These are phyloP conservation scores for Darevskia nairensis DNA, from an alignment of 2,797 vertebrate genomes.

Conservation along the genomic window DNA sequence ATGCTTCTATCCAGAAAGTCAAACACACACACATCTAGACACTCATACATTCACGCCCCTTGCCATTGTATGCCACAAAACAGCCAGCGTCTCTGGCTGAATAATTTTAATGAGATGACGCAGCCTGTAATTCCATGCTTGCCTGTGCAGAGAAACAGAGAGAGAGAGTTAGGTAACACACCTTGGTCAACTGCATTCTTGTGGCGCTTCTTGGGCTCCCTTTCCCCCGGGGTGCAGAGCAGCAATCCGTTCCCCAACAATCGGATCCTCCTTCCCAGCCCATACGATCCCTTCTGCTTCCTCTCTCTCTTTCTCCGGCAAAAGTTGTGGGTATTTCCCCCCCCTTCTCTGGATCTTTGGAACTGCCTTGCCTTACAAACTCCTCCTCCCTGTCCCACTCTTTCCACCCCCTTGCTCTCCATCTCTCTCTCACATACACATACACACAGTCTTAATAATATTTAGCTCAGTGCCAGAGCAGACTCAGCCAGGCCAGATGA, in stretches of 20 bases:
- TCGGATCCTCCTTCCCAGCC: constrained; percentile 31
- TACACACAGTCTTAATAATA: constrained; percentile 10
- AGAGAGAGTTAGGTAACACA: not conserved
- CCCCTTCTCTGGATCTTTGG: constrained; percentile 12
- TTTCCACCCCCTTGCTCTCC: not conserved
- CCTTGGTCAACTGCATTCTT: constrained; percentile 46
- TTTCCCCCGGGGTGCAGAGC: constrained; percentile 2
- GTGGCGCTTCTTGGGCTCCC: not conserved
- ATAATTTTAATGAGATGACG: constrained; percentile 21
- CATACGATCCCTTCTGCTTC: constrained; percentile 18
- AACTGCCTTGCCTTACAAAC: constrained; percentile 27
- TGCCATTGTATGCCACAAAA: not conserved
- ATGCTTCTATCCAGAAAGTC: not conserved
- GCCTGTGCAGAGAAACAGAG: not conserved
- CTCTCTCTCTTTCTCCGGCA: constrained; percentile 7
- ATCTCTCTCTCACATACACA: not conserved
- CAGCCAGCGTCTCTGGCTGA: not conserved
- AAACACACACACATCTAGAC: not conserved
- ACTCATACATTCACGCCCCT: not conserved
- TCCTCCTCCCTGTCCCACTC: constrained; percentile 44
- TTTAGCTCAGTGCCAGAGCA: constrained; percentile 15
- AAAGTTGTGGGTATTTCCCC: not conserved
- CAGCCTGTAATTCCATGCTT: constrained; percentile 33
- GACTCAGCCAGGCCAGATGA: constrained; percentile 2
- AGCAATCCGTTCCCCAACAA: constrained; percentile 39